A percentile compares a stretch with the other conserved stretches of the same genome.
phyloP scores from a whole-genome alignment of 2,888 invertebrate species.

The Diarsia dahlii region DNA sequence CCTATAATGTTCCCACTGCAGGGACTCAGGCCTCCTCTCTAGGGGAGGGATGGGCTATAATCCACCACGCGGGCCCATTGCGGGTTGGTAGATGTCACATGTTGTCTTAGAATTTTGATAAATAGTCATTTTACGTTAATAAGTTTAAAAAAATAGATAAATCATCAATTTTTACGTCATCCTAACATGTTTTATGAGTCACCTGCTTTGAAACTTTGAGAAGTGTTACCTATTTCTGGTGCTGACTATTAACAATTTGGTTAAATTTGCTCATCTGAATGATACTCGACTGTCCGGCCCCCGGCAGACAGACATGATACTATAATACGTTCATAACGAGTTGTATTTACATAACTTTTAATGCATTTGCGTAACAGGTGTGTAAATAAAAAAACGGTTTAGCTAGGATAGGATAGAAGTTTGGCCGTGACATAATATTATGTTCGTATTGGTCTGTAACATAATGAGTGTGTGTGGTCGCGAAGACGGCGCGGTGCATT shows the following conservation, averaged over 20 bases:
- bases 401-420: not conserved
- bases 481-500: not conserved
- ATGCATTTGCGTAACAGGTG: not conserved
- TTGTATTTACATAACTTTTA: slow-evolving; percentile 15
- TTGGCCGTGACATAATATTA: slow-evolving; percentile 3
- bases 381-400: not conserved
- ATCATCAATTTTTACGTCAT: not conserved
- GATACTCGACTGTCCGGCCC: not conserved
- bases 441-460: not conserved
- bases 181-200: no score
- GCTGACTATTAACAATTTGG: not conserved
- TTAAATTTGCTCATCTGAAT: slow-evolving; percentile 10
- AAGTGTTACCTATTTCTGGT: no score
- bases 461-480: not conserved
- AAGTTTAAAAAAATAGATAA: not conserved
- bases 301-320: not conserved
- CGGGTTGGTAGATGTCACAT: no score
- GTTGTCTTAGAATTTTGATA: no score
- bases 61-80: no score
- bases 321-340: slow-evolving; percentile 9
- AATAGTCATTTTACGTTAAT: no score
- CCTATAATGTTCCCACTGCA: no score
- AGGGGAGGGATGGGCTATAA: no score
- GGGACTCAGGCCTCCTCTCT: no score
- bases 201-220: no score